Evolutionary conservation across 1,140 invertebrate species (phyloP).

Genomic region (Paraescarpia echinospica): DNA sequence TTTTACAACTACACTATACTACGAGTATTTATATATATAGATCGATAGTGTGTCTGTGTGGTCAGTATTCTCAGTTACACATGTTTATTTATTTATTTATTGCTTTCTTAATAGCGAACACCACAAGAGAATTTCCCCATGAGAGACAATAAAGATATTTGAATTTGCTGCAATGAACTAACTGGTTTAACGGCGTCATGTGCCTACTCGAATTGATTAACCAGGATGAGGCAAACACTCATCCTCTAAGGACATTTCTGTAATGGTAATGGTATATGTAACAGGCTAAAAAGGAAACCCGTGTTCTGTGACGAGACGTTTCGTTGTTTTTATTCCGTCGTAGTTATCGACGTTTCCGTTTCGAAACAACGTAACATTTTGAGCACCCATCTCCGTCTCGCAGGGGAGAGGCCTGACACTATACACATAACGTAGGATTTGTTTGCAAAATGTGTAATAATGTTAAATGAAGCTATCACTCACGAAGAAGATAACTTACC

Average conservation of each 20-base stretch:
- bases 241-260: not conserved
- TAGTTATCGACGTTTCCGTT: not conserved
- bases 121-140: too few species aligned
- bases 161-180: not conserved
- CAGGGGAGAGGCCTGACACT: not conserved
- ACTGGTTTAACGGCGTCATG: not conserved
- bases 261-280: not conserved
- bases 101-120: too few species aligned
- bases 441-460: too few species aligned
- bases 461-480: too few species aligned
- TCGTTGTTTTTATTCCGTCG: not conserved
- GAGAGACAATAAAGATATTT: too few species aligned
- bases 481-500: too few species aligned
- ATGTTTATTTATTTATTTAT: too few species aligned
- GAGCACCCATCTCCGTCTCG: not conserved
- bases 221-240: not conserved
- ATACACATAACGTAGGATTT: too few species aligned
- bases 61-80: too few species aligned
- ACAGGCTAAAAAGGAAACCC: not conserved
- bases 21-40: too few species aligned
- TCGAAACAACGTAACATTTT: not conserved
- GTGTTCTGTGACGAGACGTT: not conserved
- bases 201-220: not conserved
- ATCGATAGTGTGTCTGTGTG: too few species aligned
- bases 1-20: too few species aligned